phyloP scores from a whole-genome alignment of 2,888 invertebrate genomes.

The Cinara cedri region DNA sequence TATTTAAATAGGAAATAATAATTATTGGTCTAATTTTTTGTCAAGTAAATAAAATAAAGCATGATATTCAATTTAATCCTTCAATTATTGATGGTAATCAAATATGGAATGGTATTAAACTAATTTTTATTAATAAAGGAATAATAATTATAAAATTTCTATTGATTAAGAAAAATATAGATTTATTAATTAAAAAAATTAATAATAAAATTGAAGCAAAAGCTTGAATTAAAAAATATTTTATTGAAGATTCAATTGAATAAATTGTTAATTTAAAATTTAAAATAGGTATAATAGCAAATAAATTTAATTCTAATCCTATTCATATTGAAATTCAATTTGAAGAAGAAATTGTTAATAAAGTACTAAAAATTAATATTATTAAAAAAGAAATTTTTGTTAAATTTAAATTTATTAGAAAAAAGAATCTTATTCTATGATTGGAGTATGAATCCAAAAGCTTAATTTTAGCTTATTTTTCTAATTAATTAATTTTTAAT shows the following conservation, averaged over 20 bases:
- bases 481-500: no score
- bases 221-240: slow-evolving; percentile 34
- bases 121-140: slow-evolving; percentile 22
- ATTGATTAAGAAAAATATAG: neutral
- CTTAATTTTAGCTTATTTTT: slow-evolving; percentile 38
- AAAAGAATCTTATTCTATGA: slow-evolving; percentile 9
- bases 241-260: slow-evolving; percentile 3
- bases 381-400: neutral
- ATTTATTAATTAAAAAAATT: slow-evolving; percentile 4
- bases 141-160: neutral
- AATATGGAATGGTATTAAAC: slow-evolving; percentile 12
- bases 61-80: slow-evolving; percentile 27
- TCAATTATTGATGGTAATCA: slow-evolving; percentile 29
- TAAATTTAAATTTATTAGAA: slow-evolving; percentile 40
- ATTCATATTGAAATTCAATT: slow-evolving; percentile 33
- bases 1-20: neutral
- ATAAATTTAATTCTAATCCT: slow-evolving; percentile 25
- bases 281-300: slow-evolving; percentile 14
- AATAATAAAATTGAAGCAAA: slow-evolving; percentile 13
- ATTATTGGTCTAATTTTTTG: neutral
- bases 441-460: slow-evolving; percentile 27
- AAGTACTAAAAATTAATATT: neutral
- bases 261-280: slow-evolving; percentile 15
- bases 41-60: neutral
- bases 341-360: slow-evolving; percentile 14